Conservation (phyloP, 2,888 invertebrate species). For the Empis stercorea region DNA sequence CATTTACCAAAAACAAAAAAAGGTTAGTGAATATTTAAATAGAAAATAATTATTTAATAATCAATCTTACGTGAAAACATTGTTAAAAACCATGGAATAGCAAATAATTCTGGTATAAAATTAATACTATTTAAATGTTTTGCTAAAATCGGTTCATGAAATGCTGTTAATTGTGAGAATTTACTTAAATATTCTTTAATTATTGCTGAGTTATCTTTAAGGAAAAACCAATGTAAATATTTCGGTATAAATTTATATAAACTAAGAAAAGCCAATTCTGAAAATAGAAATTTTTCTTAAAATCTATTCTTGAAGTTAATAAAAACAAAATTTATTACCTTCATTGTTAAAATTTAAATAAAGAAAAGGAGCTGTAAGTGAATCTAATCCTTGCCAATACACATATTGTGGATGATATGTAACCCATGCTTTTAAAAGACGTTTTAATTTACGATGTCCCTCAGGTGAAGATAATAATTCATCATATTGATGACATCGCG, state of each 20-base stretch:
- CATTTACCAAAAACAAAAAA: background rate
- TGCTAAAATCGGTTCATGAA: constrained; percentile 85
- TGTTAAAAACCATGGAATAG: constrained; percentile 97
- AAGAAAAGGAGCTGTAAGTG: constrained; percentile 92
- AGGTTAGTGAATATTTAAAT: constrained; percentile 4
- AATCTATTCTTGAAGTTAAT: background rate
- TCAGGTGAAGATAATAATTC: constrained; percentile 87
- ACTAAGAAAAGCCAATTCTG: constrained; percentile 90
- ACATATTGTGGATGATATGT: constrained; percentile 89
- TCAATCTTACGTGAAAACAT: constrained; percentile 91
- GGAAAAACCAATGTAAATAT: constrained; percentile 92
- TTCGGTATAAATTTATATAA: constrained; percentile 91
- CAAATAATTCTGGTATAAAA: constrained; percentile 94
- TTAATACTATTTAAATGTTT: constrained; percentile 84
- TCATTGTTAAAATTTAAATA: constrained; percentile 94
- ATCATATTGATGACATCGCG: constrained; percentile 97
- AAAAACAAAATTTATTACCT: constrained; percentile 41
- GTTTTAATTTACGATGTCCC: constrained; percentile 82
- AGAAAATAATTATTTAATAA: background rate
- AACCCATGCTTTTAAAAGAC: constrained; percentile 94
- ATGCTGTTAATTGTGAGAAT: constrained; percentile 91
- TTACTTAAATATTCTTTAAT: constrained; percentile 96
- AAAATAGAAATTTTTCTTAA: constrained; percentile 25
- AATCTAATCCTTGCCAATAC: constrained; percentile 99
- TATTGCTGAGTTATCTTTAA: constrained; percentile 90